Evolutionary conservation across 2,797 vertebrate genomes (phyloP).

Genomic region (Neomorphus geoffroyi): DNA sequence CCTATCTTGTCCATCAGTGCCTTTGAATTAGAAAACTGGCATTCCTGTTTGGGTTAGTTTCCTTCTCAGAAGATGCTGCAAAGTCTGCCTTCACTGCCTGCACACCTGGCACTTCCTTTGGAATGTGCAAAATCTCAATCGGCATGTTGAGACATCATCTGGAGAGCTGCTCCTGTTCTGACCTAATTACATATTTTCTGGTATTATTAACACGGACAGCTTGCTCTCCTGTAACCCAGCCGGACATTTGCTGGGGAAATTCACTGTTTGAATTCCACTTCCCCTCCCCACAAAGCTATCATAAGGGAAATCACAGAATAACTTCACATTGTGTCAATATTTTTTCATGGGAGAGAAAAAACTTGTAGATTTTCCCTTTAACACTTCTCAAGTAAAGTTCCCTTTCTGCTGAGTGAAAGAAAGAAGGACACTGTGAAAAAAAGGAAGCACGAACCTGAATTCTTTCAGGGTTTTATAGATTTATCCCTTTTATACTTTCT

Average conservation of each 20-base stretch:
- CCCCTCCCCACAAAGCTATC: not conserved
- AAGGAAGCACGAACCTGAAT: not conserved
- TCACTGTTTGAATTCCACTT: not conserved
- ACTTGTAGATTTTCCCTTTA: not conserved
- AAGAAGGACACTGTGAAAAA: not conserved
- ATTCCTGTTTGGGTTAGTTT: not conserved
- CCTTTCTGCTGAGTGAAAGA: not conserved
- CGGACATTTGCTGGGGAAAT: not conserved
- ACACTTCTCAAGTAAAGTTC: not conserved
- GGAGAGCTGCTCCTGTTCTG: constrained; percentile 10
- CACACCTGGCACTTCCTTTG: constrained; percentile 30
- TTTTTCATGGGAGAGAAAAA: not conserved
- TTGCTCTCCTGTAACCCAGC: not conserved
- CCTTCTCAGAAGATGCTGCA: not conserved
- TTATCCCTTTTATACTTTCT: not conserved
- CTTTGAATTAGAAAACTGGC: not conserved
- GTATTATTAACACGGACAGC: not conserved
- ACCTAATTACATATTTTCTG: constrained; percentile 26
- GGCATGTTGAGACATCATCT: not conserved
- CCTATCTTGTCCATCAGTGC: not conserved
- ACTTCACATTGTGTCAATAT: not conserved
- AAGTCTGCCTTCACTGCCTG: not conserved
- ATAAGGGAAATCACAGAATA: not conserved
- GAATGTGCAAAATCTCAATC: constrained; percentile 4
- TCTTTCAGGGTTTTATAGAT: not conserved